Evolutionary conservation across 2,797 vertebrate genomes (phyloP).

Genomic region (Aeoliscus strigatus): DNA sequence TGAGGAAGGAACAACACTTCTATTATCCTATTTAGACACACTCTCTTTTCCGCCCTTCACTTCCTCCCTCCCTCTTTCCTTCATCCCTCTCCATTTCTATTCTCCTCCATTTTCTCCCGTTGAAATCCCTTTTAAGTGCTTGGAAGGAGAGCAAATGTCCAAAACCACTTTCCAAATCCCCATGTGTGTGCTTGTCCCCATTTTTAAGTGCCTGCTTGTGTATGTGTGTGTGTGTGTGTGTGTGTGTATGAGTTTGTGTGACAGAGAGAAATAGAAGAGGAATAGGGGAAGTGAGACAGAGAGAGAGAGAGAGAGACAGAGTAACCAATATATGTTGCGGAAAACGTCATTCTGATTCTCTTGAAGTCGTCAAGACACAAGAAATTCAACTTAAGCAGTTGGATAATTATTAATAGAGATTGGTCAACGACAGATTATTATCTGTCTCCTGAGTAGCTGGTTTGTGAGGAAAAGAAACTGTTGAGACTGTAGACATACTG

Average conservation of each 20-base stretch:
- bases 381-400: too few species aligned
- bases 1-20: slow-evolving; percentile 21
- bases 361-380: too few species aligned
- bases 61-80: slow-evolving; percentile 10
- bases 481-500: too few species aligned
- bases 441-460: slow-evolving; percentile 46
- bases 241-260: neutral
- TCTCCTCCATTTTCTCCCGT: slow-evolving; percentile 45
- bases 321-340: slow-evolving; percentile 50
- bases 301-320: slow-evolving; percentile 9
- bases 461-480: neutral
- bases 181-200: slow-evolving; percentile 57
- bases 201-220: slow-evolving; percentile 42
- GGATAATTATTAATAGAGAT: slow-evolving; percentile 44
- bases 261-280: neutral
- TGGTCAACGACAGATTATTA: slow-evolving; percentile 44
- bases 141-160: slow-evolving; percentile 56
- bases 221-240: slow-evolving; percentile 9
- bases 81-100: slow-evolving; percentile 33
- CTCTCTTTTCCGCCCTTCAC: slow-evolving; percentile 5
- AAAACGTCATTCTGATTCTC: slow-evolving; percentile 41
- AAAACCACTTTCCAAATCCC: slow-evolving; percentile 60
- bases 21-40: slow-evolving; percentile 44
- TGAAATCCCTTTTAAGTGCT: slow-evolving; percentile 58
- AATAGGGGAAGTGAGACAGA: slow-evolving; percentile 12